Percentiles rank a stretch among this genome's conserved stretches.
Evolutionary conservation across 2,797 vertebrate genomes (phyloP).

Genomic region (Xiphorhynchus erythropygius): DNA sequence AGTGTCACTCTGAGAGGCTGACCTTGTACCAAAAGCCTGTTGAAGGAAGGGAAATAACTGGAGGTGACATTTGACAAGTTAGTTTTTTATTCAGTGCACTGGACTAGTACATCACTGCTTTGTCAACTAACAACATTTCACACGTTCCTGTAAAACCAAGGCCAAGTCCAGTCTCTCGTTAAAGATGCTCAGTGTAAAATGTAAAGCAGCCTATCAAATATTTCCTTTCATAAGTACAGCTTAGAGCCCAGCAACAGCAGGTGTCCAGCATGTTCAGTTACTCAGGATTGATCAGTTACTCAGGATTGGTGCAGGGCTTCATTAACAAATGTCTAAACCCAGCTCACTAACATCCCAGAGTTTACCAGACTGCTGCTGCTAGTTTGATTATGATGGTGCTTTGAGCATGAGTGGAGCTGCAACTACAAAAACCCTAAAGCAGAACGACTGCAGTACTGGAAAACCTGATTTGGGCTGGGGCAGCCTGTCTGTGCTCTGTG

Average conservation of each 20-base stretch:
- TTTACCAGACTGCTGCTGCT: not conserved
- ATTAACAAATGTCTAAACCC: not conserved
- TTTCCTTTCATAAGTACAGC: not conserved
- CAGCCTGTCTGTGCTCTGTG: not conserved
- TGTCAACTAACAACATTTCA: not conserved
- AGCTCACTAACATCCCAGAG: not conserved
- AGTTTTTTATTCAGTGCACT: conserved; percentile 49
- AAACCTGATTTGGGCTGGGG: not conserved
- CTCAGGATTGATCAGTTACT: not conserved
- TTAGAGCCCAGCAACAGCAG: not conserved
- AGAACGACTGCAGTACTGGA: not conserved
- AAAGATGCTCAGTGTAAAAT: not conserved
- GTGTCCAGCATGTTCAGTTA: not conserved
- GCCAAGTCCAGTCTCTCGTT: not conserved
- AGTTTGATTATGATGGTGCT: not conserved
- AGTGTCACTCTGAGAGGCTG: not conserved
- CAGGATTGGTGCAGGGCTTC: not conserved
- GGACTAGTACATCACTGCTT: not conserved
- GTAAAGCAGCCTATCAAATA: conserved; percentile 5
- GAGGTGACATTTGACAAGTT: not conserved
- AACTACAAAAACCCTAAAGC: not conserved
- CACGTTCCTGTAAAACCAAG: not conserved
- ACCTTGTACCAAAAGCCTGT: not conserved
- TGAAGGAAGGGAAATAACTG: not conserved
- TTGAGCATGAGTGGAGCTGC: not conserved